Evolutionary conservation across 2,113 vertebrate genomes (phyloP).

Genomic region (Myrmecophaga tridactyla): DNA sequence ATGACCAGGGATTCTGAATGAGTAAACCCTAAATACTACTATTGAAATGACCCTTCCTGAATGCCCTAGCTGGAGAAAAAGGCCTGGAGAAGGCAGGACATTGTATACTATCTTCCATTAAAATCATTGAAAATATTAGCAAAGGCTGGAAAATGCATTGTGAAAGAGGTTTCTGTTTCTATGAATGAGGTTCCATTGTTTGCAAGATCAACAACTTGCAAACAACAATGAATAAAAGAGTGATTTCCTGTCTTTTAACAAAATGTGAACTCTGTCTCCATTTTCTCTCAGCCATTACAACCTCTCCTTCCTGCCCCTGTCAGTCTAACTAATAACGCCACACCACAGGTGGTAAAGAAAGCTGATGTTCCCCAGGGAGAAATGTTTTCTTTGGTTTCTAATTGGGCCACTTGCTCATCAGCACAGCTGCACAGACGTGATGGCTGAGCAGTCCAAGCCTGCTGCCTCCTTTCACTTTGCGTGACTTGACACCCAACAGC

Average conservation of each 20-base stretch:
- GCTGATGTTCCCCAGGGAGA: conserved; percentile 13
- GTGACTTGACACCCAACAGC: conserved; percentile 71
- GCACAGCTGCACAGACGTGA: conserved; percentile 41
- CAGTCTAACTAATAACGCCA: conserved; percentile 29
- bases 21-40: not conserved
- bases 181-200: not conserved
- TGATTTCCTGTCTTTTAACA: not conserved
- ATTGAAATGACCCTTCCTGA: not conserved
- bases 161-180: not conserved
- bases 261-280: not conserved
- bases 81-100: not conserved
- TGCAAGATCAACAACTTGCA: not conserved
- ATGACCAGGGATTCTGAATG: not conserved
- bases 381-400: conserved; percentile 76
- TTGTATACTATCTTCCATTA: not conserved
- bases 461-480: conserved; percentile 34
- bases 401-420: conserved; percentile 66
- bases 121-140: not conserved
- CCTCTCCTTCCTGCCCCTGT: not conserved
- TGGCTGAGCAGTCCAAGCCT: conserved; percentile 57
- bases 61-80: not conserved
- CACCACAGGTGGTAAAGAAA: conserved; percentile 9
- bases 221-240: not conserved
- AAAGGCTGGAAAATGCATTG: not conserved
- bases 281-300: not conserved